Base-by-base conservation (phyloP, 2,888 invertebrate species). In the Sphaerophoria rueppellii region DNA sequence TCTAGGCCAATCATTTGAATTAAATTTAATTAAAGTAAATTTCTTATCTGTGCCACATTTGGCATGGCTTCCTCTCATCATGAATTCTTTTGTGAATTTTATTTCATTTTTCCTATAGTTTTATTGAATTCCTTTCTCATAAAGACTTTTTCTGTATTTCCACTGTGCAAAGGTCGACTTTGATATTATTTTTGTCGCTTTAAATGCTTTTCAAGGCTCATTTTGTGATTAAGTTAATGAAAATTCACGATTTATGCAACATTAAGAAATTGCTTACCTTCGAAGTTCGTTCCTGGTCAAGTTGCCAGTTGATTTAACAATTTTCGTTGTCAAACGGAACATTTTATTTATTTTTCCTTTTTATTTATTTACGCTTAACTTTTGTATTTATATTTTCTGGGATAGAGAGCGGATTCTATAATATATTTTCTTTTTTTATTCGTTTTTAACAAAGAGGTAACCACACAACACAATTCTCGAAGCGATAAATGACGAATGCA, bases 271-370 rank as follows among this genome's bases (percentile, higher is more conserved):
- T 37, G 43, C 6, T 69, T 73, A 83, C 83, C 83, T 83, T 83
- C 83, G 83, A 11, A 83, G 57, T 71, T 83, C 83, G 80, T 76
- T 82, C 37, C 55, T 61, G 48, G 80, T 75, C 50, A 83, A 75
- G 37, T 79, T 80, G 54, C 80, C 80, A 55, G 83, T 60, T 6
- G 83, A 83, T 67, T 83, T 67, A 3, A 76, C 72, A 48, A 83
- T 67, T 6, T 71, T 61, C 7, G 80, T 83, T 48, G 80, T 75
- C 74, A 83, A 46, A 61, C 83, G 83, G 40, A 83, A 69, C 83
- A 83, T 83, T 57, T 76, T 61, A 6, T 4, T 7, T 43, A 0
- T 11, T 11, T 9, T 34, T 43, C 43, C 9, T 57, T n/a, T 14
- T 71, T 65, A 11, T 67, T 24, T 12, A 37, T 14, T 35, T 48